Conservation (phyloP, 1,140 invertebrate genomes). For the Lethrus apterus region DNA sequence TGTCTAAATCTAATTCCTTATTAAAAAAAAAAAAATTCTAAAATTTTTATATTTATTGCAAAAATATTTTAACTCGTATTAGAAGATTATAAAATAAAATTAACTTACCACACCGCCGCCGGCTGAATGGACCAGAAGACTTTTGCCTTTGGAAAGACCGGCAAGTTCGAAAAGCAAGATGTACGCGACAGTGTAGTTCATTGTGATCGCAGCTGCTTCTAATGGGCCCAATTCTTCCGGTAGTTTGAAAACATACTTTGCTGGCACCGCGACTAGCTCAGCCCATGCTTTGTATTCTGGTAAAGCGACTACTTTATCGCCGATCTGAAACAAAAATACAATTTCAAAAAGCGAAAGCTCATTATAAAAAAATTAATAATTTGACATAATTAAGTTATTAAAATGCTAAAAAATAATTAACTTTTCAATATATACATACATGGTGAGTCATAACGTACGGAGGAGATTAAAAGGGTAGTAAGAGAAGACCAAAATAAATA, state of each 20-base stretch:
- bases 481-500: too few species aligned
- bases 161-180: conserved; percentile 79
- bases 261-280: conserved; percentile 70
- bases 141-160: conserved; percentile 68
- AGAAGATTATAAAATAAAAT: too few species aligned
- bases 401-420: neutral
- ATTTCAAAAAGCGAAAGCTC: too few species aligned
- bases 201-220: conserved; percentile 75
- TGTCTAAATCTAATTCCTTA: neutral
- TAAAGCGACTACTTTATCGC: conserved; percentile 77
- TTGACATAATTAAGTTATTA: neutral
- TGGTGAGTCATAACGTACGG: too few species aligned
- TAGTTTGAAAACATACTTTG: conserved; percentile 70
- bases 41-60: neutral
- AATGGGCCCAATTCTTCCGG: conserved; percentile 68
- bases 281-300: conserved; percentile 81
- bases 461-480: too few species aligned
- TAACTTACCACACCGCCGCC: conserved; percentile 82
- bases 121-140: conserved; percentile 75
- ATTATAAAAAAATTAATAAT: too few species aligned
- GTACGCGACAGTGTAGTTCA: conserved; percentile 82
- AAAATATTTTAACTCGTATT: neutral
- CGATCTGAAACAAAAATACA: conserved; percentile 53
- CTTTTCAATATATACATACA: too few species aligned
- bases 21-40: neutral